Evolutionary conservation across 2,797 vertebrate species (phyloP).

Genomic region (Carduelis carduelis): DNA sequence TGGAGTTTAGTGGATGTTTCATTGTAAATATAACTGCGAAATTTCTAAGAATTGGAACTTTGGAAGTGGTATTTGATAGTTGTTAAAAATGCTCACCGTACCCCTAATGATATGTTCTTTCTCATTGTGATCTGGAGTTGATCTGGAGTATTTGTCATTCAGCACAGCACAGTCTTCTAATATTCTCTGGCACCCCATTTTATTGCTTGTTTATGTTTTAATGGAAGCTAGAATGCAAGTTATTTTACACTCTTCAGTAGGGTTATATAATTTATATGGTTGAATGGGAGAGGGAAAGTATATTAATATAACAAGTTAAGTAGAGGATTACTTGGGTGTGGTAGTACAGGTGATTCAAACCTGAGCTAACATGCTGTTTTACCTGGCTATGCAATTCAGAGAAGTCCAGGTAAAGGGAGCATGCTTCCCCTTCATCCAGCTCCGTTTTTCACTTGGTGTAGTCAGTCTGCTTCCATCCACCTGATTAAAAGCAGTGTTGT

Average conservation of each 20-base stretch:
- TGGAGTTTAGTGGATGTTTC: neutral
- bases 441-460: neutral
- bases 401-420: neutral
- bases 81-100: neutral
- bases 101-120: neutral
- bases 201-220: neutral
- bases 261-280: neutral
- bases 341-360: neutral
- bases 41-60: neutral
- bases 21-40: neutral
- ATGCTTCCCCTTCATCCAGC: neutral
- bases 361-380: neutral
- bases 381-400: neutral
- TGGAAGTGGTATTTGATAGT: neutral
- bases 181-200: neutral
- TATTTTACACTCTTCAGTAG: neutral
- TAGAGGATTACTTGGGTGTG: neutral
- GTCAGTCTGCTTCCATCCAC: neutral
- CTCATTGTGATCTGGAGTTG: neutral
- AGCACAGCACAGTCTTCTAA: neutral
- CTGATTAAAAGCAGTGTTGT: neutral
- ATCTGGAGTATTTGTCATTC: neutral
- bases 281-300: neutral
- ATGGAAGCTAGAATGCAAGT: neutral
- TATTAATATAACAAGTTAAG: neutral